Conservation (phyloP, 2,888 invertebrate species). For the Shargacucullia verbasci region DNA sequence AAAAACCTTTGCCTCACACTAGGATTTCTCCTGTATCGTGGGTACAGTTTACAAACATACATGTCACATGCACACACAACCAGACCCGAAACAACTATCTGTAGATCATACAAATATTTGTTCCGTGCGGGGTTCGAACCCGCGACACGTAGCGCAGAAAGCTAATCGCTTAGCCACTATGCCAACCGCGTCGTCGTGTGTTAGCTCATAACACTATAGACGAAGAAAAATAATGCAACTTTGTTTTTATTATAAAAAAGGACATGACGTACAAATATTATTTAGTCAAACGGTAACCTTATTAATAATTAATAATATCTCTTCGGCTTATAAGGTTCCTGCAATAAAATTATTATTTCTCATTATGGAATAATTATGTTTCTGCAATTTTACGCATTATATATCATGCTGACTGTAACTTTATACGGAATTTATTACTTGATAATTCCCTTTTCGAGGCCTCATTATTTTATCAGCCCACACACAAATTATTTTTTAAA, state of each 20-base stretch:
- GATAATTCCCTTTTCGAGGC: constrained; percentile 2
- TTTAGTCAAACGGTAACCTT: neutral
- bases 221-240: too few relatives aligned
- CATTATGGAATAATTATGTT: constrained; percentile 8
- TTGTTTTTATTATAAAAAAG: neutral
- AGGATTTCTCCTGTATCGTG: too few relatives aligned
- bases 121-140: too few relatives aligned
- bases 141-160: too few relatives aligned
- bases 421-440: constrained; percentile 16
- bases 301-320: constrained; percentile 8
- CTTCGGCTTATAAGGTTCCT: neutral
- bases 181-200: too few relatives aligned
- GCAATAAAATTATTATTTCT: neutral
- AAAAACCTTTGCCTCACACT: too few relatives aligned
- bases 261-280: neutral
- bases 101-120: too few relatives aligned
- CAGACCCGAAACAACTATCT: too few relatives aligned
- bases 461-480: constrained; percentile 25
- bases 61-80: too few relatives aligned
- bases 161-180: too few relatives aligned
- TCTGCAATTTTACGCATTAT: neutral
- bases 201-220: too few relatives aligned
- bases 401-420: constrained; percentile 4
- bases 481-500: constrained; percentile 13
- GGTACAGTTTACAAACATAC: too few relatives aligned